Conservation (phyloP, 2,797 vertebrate species). For the Carcharodon carcharias region DNA sequence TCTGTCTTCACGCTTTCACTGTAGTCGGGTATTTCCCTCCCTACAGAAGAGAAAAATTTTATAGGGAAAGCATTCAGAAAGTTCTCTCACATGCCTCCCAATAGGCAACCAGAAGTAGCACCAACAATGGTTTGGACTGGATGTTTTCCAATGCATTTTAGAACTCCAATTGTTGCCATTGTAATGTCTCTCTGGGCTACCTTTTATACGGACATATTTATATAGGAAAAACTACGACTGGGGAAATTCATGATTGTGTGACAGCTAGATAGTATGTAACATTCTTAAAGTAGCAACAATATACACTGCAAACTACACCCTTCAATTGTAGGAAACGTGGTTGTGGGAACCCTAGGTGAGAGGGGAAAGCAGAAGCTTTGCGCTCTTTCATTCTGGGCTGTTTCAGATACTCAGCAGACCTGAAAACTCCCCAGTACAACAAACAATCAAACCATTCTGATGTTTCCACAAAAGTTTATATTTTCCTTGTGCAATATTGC, state of each 20-base stretch:
- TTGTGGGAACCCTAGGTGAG: background rate
- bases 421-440: background rate
- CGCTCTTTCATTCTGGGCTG: background rate
- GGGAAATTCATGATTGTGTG: background rate
- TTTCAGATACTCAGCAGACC: background rate
- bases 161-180: background rate
- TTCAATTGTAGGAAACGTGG: background rate
- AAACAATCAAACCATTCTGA: background rate
- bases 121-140: background rate
- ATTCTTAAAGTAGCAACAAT: background rate
- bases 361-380: too few relatives aligned
- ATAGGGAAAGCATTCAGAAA: background rate
- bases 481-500: background rate
- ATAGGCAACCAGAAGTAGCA: background rate
- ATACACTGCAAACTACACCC: background rate
- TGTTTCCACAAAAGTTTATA: background rate
- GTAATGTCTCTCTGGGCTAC: background rate
- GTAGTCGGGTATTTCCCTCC: background rate
- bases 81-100: background rate
- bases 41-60: background rate
- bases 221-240: background rate
- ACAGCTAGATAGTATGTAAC: background rate
- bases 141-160: background rate
- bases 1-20: background rate
- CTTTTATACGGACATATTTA: background rate